Conservation (phyloP, 2,113 vertebrate species). For the Myrmecobius fasciatus region DNA sequence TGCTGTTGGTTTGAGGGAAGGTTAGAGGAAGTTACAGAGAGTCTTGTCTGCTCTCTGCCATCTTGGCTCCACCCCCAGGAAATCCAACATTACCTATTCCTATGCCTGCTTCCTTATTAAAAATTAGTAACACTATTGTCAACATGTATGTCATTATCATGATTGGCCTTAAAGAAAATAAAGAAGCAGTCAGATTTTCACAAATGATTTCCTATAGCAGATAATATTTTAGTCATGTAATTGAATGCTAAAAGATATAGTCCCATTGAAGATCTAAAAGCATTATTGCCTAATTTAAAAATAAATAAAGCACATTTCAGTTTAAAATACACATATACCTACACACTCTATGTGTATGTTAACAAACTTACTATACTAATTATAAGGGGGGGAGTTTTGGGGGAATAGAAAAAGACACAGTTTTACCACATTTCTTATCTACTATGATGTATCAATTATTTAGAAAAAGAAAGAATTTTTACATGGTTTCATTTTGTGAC, state of each 20-base stretch:
- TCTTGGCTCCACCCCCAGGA: no score
- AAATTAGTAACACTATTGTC: not conserved
- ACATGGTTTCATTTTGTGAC: no score
- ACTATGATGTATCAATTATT: no score
- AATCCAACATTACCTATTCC: not conserved
- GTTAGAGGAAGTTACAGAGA: no score
- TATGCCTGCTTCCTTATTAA: not conserved
- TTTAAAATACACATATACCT: not conserved
- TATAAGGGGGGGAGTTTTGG: no score
- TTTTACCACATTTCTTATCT: no score
- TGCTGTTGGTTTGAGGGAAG: no score
- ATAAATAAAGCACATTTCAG: not conserved
- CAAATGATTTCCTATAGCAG: not conserved
- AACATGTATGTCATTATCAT: not conserved
- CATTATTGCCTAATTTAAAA: not conserved
- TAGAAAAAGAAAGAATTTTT: no score
- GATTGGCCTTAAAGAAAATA: not conserved
- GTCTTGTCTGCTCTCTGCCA: no score
- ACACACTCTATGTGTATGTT: not conserved
- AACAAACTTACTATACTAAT: no score
- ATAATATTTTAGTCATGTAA: not conserved
- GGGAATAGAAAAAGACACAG: no score
- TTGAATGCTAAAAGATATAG: not conserved
- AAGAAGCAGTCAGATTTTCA: not conserved
- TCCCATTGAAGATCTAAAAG: not conserved